Percentiles rank a stretch among this genome's conserved stretches.
Conservation (phyloP, 2,797 vertebrate genomes). For the Cyprinodon diabolis region DNA sequence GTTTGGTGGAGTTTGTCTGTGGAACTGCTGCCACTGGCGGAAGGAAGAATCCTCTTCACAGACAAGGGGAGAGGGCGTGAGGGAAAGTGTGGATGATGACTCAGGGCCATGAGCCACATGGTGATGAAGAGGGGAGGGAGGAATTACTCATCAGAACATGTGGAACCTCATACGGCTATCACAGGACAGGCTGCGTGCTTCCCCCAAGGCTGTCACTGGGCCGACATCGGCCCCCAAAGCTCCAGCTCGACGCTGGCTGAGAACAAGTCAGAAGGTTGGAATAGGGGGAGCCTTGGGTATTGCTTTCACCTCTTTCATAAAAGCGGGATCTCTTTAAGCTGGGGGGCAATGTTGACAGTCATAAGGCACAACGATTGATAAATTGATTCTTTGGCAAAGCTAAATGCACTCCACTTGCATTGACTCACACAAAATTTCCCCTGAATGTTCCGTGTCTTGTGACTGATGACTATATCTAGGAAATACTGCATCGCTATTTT, state of each 20-base stretch:
- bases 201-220: conserved; percentile 58
- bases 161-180: conserved; percentile 93
- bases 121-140: conserved; percentile 84
- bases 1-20: conserved; percentile 62
- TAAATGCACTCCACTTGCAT: not conserved
- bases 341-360: conserved; percentile 10
- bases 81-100: conserved; percentile 83
- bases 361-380: conserved; percentile 26
- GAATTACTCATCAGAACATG: conserved; percentile 91
- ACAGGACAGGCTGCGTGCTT: conserved; percentile 85
- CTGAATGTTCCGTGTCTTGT: not conserved
- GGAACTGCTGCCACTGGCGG: conserved; percentile 56
- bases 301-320: conserved; percentile 16
- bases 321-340: conserved; percentile 9
- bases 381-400: conserved; percentile 25
- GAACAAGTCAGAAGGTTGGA: conserved; percentile 21
- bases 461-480: conserved; percentile 21
- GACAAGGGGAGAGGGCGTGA: conserved; percentile 62
- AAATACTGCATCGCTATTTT: conserved; percentile 33
- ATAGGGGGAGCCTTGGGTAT: conserved; percentile 18
- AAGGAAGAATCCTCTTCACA: conserved; percentile 63
- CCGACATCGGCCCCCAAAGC: conserved; percentile 47
- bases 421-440: conserved; percentile 32
- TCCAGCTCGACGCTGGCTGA: conserved; percentile 14
- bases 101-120: conserved; percentile 85